These are phyloP conservation scores for Spatulosminthurus flaviceps DNA, from an alignment of 2,888 invertebrate species.

Conservation along the genomic window DNA sequence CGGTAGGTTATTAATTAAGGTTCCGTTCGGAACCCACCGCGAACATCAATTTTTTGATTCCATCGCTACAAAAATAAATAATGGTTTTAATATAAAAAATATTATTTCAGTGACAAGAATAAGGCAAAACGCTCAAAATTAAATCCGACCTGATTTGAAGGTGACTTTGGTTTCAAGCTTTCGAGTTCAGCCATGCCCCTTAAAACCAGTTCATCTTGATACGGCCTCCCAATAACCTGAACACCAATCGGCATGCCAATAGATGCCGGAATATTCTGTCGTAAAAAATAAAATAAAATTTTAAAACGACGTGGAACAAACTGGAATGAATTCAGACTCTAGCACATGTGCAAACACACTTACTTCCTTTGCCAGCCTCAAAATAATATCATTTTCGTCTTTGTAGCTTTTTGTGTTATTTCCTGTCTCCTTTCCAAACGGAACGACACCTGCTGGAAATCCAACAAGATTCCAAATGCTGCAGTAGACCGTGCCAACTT, in stretches of 20 bases:
- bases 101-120: no score
- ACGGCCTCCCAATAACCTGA: slow-evolving; percentile 66
- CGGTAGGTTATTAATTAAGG: no score
- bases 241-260: slow-evolving; percentile 66
- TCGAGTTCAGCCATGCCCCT: slow-evolving; percentile 65
- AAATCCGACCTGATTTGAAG: no score
- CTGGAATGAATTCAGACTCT: no score
- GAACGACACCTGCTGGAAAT: slow-evolving; percentile 52
- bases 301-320: no score
- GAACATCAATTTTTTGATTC: no score
- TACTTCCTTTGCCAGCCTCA: slow-evolving; percentile 55
- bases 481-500: slow-evolving; percentile 64
- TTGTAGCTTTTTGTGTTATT: slow-evolving; percentile 49
- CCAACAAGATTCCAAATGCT: slow-evolving; percentile 45
- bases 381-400: slow-evolving; percentile 51
- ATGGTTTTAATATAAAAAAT: no score
- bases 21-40: no score
- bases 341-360: not conserved
- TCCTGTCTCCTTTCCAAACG: slow-evolving; percentile 55
- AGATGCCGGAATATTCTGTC: slow-evolving; percentile 49
- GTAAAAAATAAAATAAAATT: not conserved
- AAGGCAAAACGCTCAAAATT: no score
- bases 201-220: slow-evolving; percentile 66
- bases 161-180: no score
- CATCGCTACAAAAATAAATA: no score